A percentile compares a stretch with the other conserved stretches of the same genome.
phyloP scores from a whole-genome alignment of 2,113 vertebrate species.

The Mugil cephalus region DNA sequence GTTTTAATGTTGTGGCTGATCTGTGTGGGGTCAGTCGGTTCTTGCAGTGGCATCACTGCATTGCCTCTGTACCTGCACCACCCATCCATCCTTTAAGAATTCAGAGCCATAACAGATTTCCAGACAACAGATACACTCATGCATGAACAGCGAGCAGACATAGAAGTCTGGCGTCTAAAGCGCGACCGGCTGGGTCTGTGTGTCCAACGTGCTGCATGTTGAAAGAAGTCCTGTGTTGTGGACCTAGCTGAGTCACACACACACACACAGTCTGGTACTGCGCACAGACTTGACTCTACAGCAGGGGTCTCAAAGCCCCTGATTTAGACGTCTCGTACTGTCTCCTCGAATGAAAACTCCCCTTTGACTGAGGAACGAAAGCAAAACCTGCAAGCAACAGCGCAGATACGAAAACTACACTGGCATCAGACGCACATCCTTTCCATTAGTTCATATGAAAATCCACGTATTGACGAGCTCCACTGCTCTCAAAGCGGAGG shows the following conservation, averaged over 20 bases:
- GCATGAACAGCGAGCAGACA: conserved; percentile 49
- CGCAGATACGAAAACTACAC: conserved; percentile 5
- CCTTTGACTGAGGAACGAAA: no score
- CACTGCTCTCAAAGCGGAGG: conserved; percentile 36
- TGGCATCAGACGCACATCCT: conserved; percentile 21
- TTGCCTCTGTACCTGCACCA: not conserved
- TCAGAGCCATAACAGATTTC: conserved; percentile 26
- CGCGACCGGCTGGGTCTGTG: conserved; percentile 17
- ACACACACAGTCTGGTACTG: conserved; percentile 19
- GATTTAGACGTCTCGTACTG: conserved; percentile 39
- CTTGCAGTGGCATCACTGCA: conserved; percentile 2
- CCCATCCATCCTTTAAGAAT: conserved; percentile 1
- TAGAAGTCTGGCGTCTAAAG: conserved; percentile 49
- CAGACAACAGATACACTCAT: conserved; percentile 36
- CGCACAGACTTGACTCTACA: conserved; percentile 21
- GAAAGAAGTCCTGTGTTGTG: conserved; percentile 55
- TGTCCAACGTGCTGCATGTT: conserved; percentile 38
- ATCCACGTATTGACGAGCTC: conserved; percentile 34
- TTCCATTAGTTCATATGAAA: conserved; percentile 28
- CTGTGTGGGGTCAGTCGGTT: not conserved
- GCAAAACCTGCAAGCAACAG: no score
- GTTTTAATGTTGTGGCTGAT: no score
- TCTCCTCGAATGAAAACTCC: conserved; percentile 32
- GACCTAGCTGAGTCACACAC: conserved; percentile 27
- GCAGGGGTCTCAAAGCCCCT: conserved; percentile 31